These are phyloP conservation scores for Vanessa cardui DNA, from an alignment of 2,888 invertebrate species.

Conservation along the genomic window DNA sequence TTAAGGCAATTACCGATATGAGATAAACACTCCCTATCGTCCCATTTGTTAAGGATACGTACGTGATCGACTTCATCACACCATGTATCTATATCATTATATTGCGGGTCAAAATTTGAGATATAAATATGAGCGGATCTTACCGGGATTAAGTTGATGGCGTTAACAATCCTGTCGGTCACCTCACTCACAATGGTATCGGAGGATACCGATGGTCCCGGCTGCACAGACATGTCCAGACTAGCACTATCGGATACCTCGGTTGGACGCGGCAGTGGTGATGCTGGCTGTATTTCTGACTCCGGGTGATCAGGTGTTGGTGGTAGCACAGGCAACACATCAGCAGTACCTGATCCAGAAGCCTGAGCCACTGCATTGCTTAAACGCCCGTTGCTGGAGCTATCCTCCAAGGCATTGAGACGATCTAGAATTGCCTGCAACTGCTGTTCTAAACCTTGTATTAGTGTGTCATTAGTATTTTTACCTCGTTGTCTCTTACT, in stretches of 20 bases:
- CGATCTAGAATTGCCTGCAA: slow-evolving; percentile 1
- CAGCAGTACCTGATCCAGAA: background rate
- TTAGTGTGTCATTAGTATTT: slow-evolving; percentile 1
- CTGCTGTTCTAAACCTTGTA: slow-evolving; percentile 1
- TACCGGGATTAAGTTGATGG: background rate
- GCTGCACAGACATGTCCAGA: slow-evolving; percentile 1
- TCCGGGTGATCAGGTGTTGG: background rate
- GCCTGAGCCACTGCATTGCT: slow-evolving; percentile 1
- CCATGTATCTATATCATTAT: slow-evolving; percentile 3
- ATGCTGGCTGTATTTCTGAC: background rate
- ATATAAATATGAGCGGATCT: background rate
- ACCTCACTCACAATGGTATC: slow-evolving; percentile 1
- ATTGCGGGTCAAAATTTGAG: slow-evolving; percentile 4
- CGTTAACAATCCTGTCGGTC: background rate
- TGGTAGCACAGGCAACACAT: background rate
- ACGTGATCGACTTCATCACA: slow-evolving; percentile 5
- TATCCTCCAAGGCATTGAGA: slow-evolving; percentile 1
- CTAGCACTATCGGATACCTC: background rate
- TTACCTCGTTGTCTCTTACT: slow-evolving; percentile 1
- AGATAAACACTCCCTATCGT: background rate
- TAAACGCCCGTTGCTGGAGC: background rate
- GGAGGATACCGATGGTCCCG: slow-evolving; percentile 2
- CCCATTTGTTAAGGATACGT: background rate
- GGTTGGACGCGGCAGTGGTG: background rate
- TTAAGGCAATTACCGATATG: slow-evolving; percentile 1